These are phyloP conservation scores for Brachyopa scutellaris DNA, from an alignment of 2,888 invertebrate species.

Conservation along the genomic window DNA sequence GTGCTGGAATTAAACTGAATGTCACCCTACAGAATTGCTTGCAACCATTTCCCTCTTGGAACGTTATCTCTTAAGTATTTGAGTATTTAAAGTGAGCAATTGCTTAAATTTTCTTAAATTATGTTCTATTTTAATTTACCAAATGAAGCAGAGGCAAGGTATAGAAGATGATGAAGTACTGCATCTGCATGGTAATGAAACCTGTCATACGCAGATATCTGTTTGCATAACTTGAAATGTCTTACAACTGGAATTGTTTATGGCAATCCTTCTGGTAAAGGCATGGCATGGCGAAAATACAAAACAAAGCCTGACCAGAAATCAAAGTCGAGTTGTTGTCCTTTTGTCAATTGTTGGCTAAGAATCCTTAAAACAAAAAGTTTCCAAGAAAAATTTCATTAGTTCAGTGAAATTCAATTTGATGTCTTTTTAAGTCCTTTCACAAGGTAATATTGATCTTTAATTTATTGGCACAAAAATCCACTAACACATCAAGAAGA, in stretches of 20 bases:
- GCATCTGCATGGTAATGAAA: conserved; percentile 2
- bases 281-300: background rate
- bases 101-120: conserved; percentile 9
- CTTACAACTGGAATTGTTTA: background rate
- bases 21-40: conserved; percentile 6
- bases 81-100: conserved; percentile 2
- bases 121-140: background rate
- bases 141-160: background rate
- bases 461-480: background rate
- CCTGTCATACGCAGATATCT: background rate
- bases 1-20: background rate
- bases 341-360: no score
- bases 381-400: conserved; percentile 20
- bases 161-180: background rate
- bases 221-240: background rate
- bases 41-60: background rate
- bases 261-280: background rate
- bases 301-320: conserved; percentile 27
- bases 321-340: no score
- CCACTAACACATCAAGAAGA: background rate
- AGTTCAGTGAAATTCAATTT: conserved; percentile 38
- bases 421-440: conserved; percentile 24
- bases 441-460: conserved; percentile 18
- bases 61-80: conserved; percentile 10
- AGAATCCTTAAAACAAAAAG: background rate